These are phyloP conservation scores for Clarias fuscus DNA, from an alignment of 2,797 vertebrate genomes.

Conservation along the genomic window DNA sequence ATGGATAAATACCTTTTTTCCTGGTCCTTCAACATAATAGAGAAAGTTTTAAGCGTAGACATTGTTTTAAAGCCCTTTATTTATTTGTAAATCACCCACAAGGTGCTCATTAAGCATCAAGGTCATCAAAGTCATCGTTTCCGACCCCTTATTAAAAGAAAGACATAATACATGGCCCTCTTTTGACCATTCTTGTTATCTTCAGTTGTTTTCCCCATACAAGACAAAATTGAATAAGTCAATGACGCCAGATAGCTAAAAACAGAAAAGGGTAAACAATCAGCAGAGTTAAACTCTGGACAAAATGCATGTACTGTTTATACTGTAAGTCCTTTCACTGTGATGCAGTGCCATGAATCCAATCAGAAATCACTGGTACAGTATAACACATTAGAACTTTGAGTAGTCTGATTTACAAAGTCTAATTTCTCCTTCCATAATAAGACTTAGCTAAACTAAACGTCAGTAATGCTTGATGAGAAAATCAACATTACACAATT, in stretches of 20 bases:
- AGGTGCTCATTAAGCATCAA: too few species aligned
- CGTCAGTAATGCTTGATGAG: not conserved
- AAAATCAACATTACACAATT: not conserved
- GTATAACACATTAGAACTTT: too few species aligned
- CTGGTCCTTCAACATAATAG: too few species aligned
- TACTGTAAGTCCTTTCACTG: not conserved
- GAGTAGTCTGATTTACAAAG: not conserved
- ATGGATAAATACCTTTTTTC: too few species aligned
- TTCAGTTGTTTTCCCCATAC: not conserved
- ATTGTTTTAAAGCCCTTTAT: too few species aligned
- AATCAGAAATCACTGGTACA: constrained; percentile 4
- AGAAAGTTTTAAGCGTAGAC: too few species aligned
- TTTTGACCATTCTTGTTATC: not conserved
- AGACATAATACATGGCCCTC: not conserved
- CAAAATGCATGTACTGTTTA: not conserved
- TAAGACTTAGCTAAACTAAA: not conserved
- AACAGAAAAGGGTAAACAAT: not conserved
- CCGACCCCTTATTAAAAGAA: not conserved
- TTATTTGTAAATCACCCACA: not conserved
- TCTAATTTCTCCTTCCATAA: not conserved
- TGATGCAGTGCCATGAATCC: constrained; percentile 3
- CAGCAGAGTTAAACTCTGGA: not conserved
- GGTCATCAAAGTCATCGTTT: too few species aligned
- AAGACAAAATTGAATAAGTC: not conserved
- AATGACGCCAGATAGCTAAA: not conserved